Evolutionary conservation across 2,888 invertebrate species (phyloP).

Genomic region (Scaptodrosophila latifasciaeformis): DNA sequence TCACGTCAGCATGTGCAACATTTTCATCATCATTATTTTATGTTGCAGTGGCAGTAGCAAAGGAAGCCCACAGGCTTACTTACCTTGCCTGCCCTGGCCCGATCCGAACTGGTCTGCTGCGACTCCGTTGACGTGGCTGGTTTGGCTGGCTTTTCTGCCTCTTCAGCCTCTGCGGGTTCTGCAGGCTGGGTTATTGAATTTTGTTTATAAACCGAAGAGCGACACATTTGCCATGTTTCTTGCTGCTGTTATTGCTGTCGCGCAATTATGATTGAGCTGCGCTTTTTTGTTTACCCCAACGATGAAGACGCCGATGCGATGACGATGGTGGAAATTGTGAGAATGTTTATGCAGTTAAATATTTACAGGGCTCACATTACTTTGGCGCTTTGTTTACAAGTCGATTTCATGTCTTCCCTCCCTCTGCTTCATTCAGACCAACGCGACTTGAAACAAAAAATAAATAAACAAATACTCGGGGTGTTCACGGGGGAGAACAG

Average conservation of each 20-base stretch:
- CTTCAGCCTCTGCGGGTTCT: neutral
- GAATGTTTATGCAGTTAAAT: conserved; percentile 47
- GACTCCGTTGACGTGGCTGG: too few species aligned
- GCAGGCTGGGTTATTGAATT: conserved; percentile 63
- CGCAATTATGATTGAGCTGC: conserved; percentile 48
- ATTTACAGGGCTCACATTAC: conserved; percentile 30
- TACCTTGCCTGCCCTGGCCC: conserved; percentile 25
- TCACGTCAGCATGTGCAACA: conserved; percentile 62
- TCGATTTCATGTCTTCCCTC: neutral
- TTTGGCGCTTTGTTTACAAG: conserved; percentile 2
- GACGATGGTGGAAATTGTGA: too few species aligned
- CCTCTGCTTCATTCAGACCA: neutral
- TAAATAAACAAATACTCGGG: neutral
- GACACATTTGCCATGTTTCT: conserved; percentile 31
- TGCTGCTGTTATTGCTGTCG: conserved; percentile 21
- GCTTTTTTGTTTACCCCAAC: conserved; percentile 9
- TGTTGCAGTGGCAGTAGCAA: conserved; percentile 44
- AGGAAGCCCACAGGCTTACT: conserved; percentile 26
- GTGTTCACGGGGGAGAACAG: too few species aligned
- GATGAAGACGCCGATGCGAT: too few species aligned
- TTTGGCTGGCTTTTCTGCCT: neutral
- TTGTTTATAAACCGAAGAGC: conserved; percentile 54
- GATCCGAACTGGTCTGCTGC: too few species aligned
- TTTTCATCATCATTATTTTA: conserved; percentile 70
- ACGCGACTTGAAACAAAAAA: neutral